Conservation (phyloP, 2,113 vertebrate species). For the Eudyptes chrysolophus region DNA sequence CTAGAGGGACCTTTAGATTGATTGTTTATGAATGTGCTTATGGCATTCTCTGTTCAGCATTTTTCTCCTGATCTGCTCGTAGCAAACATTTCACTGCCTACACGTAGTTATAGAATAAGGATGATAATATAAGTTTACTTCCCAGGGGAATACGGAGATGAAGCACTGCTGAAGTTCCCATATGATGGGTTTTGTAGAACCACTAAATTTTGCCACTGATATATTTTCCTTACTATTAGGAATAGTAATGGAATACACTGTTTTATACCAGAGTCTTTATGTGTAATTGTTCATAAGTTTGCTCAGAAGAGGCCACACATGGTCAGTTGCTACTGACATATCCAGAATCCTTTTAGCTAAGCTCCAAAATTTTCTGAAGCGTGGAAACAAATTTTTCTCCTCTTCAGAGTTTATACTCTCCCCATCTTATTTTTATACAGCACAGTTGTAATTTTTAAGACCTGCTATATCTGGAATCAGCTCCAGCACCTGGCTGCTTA, state of each 20-base stretch:
- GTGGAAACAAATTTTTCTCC: neutral
- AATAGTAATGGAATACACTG: neutral
- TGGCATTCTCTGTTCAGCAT: neutral
- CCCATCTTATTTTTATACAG: constrained; percentile 21
- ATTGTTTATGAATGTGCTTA: neutral
- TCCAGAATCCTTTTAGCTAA: neutral
- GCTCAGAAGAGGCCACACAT: neutral
- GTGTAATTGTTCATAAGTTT: neutral
- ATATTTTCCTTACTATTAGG: neutral
- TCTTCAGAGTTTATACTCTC: neutral
- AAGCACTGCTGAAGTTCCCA: neutral
- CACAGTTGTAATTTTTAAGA: neutral
- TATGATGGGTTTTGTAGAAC: neutral
- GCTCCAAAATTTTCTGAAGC: neutral
- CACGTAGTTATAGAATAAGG: neutral
- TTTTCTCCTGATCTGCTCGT: neutral
- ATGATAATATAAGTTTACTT: neutral
- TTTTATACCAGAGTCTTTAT: neutral
- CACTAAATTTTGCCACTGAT: neutral
- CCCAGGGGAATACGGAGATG: neutral
- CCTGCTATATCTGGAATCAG: constrained; percentile 13
- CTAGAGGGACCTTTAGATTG: neutral
- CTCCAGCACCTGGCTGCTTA: constrained; percentile 37
- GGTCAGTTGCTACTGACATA: neutral
- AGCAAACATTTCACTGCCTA: neutral